These are phyloP conservation scores for Gambusia yucatana DNA, from an alignment of 2,797 vertebrate species.

Conservation along the genomic window DNA sequence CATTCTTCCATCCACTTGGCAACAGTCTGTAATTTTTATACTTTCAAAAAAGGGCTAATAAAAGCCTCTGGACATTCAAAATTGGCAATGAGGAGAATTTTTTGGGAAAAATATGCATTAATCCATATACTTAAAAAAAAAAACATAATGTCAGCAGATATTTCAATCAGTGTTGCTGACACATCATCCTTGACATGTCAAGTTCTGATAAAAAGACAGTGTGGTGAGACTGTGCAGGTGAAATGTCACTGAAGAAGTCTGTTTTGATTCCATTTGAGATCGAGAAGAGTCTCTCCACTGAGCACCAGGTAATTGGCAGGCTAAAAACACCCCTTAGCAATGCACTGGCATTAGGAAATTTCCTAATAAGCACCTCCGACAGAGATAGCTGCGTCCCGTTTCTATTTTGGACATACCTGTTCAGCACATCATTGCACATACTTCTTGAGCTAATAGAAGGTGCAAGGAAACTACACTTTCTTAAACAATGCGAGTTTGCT, in stretches of 20 bases:
- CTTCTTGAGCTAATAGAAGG: background rate
- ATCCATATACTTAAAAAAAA: background rate
- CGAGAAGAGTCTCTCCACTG: conserved; percentile 8
- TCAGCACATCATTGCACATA: background rate
- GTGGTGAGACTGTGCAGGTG: background rate
- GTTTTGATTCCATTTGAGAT: conserved; percentile 5
- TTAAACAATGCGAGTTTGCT: background rate
- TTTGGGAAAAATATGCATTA: background rate
- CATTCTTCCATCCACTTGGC: background rate
- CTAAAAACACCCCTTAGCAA: conserved; percentile 9
- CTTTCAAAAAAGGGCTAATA: background rate
- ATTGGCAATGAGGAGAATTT: background rate
- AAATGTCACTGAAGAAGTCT: conserved; percentile 1
- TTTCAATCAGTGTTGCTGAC: background rate
- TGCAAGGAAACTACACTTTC: background rate
- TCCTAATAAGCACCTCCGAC: conserved; percentile 2
- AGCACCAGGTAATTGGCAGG: conserved; percentile 8
- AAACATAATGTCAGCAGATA: background rate
- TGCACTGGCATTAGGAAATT: conserved; percentile 4
- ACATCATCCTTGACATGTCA: background rate
- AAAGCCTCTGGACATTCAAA: background rate
- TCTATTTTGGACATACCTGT: background rate
- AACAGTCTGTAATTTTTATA: background rate
- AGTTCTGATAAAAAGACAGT: background rate
- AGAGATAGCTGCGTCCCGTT: conserved; percentile 1